Evolutionary conservation across 2,113 vertebrate species (phyloP).

Genomic region (Arothron firmamentum): DNA sequence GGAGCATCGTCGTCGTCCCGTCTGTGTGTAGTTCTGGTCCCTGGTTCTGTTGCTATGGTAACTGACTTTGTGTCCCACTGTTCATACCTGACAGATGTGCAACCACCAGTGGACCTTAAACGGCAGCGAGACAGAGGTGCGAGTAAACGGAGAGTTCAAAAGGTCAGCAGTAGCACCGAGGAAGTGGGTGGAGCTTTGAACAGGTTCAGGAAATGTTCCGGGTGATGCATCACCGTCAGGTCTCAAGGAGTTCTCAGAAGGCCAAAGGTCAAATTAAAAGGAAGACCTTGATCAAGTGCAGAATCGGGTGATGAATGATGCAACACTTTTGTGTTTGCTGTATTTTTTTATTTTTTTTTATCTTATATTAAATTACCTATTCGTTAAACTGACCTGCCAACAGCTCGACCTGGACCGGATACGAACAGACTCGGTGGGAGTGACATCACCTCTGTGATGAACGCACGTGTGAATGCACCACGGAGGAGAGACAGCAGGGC

Average conservation of each 20-base stretch:
- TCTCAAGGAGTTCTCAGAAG: not conserved
- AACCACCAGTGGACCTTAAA: too few species aligned
- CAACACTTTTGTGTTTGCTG: too few species aligned
- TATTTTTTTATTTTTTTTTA: too few species aligned
- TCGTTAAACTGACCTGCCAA: not conserved
- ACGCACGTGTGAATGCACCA: not conserved
- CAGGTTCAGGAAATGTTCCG: not conserved
- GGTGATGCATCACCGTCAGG: not conserved
- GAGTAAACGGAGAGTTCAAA: not conserved
- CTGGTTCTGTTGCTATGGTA: slow-evolving; percentile 67
- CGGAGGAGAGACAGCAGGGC: not conserved
- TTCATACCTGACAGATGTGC: slow-evolving; percentile 44
- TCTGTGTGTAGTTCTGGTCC: slow-evolving; percentile 35
- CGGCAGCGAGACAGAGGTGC: too few species aligned
- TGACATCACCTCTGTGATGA: not conserved
- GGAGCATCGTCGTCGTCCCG: slow-evolving; percentile 13
- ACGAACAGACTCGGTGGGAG: not conserved
- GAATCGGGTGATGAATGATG: too few species aligned
- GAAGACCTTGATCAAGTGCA: too few species aligned
- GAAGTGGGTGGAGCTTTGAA: not conserved
- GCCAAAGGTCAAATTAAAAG: too few species aligned
- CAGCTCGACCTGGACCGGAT: not conserved
- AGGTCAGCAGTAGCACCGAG: not conserved
- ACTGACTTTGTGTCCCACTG: slow-evolving; percentile 62
- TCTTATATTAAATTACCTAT: not conserved